phyloP scores from a whole-genome alignment of 2,888 invertebrate genomes.

The Tillus elongatus region DNA sequence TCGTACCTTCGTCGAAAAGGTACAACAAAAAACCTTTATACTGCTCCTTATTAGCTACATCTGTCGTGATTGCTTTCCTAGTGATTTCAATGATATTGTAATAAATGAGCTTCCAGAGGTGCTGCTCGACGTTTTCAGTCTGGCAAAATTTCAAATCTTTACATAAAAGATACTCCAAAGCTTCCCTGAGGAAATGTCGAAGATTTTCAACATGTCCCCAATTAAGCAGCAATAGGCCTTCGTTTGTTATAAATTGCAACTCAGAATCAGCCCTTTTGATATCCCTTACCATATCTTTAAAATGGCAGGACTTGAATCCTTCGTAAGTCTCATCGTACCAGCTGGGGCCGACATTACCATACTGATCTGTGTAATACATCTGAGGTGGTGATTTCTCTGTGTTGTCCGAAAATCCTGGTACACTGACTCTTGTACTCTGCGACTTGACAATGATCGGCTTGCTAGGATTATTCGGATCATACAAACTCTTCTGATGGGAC shows the following conservation, averaged over 20 bases:
- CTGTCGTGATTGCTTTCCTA: constrained; percentile 57
- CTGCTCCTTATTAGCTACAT: constrained; percentile 53
- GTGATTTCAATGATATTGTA: constrained; percentile 80
- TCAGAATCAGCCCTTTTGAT: constrained; percentile 61
- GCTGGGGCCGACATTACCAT: constrained; percentile 43
- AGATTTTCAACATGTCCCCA: constrained; percentile 57
- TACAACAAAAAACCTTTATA: constrained; percentile 56
- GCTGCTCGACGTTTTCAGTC: constrained; percentile 77
- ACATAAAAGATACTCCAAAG: constrained; percentile 57
- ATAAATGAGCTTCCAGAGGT: constrained; percentile 86
- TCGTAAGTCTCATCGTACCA: constrained; percentile 54
- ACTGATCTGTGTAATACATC: constrained; percentile 43
- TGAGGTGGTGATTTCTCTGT: constrained; percentile 29
- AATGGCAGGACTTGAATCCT: constrained; percentile 53
- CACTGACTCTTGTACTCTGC: constrained; percentile 39
- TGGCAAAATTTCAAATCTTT: constrained; percentile 81
- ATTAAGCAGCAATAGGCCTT: constrained; percentile 51
- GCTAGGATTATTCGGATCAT: constrained; percentile 56
- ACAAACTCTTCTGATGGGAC: constrained; percentile 41
- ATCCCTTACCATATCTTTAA: constrained; percentile 54
- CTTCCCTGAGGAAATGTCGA: constrained; percentile 58
- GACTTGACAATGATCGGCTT: constrained; percentile 64
- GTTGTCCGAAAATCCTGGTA: constrained; percentile 35
- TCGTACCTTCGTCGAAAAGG: constrained; percentile 70
- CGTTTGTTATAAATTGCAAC: constrained; percentile 53